Conservation (phyloP, 2,888 invertebrate species). For the Leptopilina syphax region DNA sequence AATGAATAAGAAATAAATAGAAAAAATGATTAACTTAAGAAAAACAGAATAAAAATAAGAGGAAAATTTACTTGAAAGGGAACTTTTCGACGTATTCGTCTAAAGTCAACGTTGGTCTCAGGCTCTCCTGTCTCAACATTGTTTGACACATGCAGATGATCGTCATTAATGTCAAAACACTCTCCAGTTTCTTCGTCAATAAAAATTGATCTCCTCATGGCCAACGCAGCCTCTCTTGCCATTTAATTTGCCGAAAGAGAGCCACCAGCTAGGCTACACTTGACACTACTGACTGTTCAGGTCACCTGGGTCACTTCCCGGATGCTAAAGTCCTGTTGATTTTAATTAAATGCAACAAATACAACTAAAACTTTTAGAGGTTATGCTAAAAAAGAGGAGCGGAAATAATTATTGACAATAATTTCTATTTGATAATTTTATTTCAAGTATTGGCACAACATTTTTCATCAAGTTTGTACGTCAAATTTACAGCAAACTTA, state of each 20-base stretch:
- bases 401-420: too few relatives aligned
- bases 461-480: too few relatives aligned
- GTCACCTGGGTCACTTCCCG: slow-evolving; percentile 55
- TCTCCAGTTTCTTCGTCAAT: slow-evolving; percentile 72
- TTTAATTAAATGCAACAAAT: too few relatives aligned
- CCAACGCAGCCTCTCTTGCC: slow-evolving; percentile 39
- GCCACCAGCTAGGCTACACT: neutral
- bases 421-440: too few relatives aligned
- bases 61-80: slow-evolving; percentile 68
- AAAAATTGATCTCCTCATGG: slow-evolving; percentile 55
- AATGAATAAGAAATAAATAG: too few relatives aligned
- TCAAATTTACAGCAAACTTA: too few relatives aligned
- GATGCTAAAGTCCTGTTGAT: slow-evolving; percentile 34
- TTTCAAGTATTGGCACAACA: too few relatives aligned
- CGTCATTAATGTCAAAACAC: slow-evolving; percentile 53
- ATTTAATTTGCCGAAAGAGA: slow-evolving; percentile 5
- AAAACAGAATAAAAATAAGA: too few relatives aligned
- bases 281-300: slow-evolving; percentile 42
- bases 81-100: slow-evolving; percentile 57
- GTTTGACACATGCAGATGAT: slow-evolving; percentile 56
- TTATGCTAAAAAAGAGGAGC: too few relatives aligned
- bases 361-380: too few relatives aligned
- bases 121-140: slow-evolving; percentile 72
- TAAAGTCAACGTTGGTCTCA: slow-evolving; percentile 56
- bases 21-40: too few relatives aligned